Conservation (phyloP, 2,888 invertebrate genomes). For the Epiblema foenella region DNA sequence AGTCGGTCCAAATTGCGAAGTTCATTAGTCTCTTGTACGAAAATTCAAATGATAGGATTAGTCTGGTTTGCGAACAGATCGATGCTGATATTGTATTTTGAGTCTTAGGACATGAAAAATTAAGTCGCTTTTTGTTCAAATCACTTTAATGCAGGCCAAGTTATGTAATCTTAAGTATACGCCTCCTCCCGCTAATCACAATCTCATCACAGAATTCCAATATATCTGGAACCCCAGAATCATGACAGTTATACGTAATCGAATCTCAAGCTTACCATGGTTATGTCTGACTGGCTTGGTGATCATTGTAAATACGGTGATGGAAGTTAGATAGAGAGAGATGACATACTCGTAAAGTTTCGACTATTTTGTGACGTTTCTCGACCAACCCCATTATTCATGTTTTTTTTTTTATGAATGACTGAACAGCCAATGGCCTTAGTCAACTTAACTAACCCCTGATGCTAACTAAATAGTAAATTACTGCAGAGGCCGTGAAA, state of each 20-base stretch:
- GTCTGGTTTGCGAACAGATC: conserved; percentile 2
- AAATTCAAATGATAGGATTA: conserved; percentile 17
- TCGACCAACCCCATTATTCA: neutral
- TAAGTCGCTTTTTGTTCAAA: no score
- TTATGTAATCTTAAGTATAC: no score
- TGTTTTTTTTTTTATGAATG: neutral
- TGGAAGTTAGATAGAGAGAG: neutral
- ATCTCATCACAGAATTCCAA: neutral
- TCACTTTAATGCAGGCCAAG: no score
- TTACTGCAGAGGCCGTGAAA: no score
- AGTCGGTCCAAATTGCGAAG: conserved; percentile 10
- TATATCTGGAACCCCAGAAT: neutral
- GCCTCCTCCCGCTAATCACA: neutral
- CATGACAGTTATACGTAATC: neutral
- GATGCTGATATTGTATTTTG: no score
- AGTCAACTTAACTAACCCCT: no score
- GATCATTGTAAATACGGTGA: neutral
- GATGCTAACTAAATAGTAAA: no score
- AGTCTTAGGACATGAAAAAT: no score
- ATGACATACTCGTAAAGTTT: neutral
- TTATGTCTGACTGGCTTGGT: no score
- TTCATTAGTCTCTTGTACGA: conserved; percentile 4
- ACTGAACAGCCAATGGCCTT: no score
- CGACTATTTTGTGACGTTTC: neutral
- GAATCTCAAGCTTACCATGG: neutral